These are phyloP conservation scores for Tricholaema leucomelas DNA, from an alignment of 2,113 vertebrate genomes.

Conservation along the genomic window DNA sequence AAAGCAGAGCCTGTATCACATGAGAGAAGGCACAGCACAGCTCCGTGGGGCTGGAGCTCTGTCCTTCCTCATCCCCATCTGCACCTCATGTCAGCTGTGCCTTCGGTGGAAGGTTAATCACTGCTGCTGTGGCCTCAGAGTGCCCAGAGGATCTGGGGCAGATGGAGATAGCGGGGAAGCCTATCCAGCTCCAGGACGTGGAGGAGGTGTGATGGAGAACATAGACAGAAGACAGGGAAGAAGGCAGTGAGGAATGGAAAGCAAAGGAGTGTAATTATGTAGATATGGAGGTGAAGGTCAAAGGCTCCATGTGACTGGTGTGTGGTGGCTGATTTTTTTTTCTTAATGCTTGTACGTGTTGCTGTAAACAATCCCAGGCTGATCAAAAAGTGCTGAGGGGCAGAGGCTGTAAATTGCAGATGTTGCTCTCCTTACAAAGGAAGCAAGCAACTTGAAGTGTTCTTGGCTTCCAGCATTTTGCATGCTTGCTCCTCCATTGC, in stretches of 20 bases:
- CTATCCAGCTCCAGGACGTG: background rate
- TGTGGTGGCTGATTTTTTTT: background rate
- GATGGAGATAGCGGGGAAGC: rapidly evolving
- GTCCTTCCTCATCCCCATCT: background rate
- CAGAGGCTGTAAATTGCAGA: background rate
- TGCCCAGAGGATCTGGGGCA: background rate
- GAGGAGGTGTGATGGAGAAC: background rate
- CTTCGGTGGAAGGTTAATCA: background rate
- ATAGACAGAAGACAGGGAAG: rapidly evolving
- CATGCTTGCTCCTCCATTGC: background rate
- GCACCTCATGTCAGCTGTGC: background rate
- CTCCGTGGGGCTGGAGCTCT: background rate
- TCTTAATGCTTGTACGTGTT: background rate
- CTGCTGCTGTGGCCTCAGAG: background rate
- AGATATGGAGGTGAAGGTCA: conserved; percentile 36
- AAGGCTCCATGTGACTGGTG: conserved; percentile 25
- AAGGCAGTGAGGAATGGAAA: background rate
- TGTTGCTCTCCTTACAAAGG: background rate
- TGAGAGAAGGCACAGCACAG: background rate
- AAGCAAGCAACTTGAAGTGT: rapidly evolving
- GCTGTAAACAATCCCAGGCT: background rate
- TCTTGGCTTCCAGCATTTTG: background rate
- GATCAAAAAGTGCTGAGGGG: background rate
- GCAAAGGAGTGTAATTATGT: background rate
- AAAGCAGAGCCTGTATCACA: background rate